Percentiles rank a stretch among this genome's conserved stretches.
Conservation (phyloP, 2,888 invertebrate species). For the Allacma fusca region DNA sequence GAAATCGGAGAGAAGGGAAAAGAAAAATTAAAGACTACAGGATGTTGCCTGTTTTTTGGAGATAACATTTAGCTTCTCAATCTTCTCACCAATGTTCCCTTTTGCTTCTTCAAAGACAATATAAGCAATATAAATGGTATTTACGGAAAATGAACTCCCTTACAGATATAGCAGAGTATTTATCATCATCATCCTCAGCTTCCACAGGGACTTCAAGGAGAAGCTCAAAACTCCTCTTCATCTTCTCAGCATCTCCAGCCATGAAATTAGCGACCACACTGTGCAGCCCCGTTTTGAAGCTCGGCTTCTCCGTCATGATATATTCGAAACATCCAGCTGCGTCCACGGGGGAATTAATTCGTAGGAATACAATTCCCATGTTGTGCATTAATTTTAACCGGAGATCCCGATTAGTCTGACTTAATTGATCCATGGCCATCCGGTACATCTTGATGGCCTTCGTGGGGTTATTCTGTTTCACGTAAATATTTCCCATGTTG, state of each 20-base stretch:
- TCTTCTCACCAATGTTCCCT: no score
- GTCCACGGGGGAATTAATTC: constrained; percentile 95
- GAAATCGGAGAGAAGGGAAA: no score
- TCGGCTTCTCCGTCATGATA: constrained; percentile 95
- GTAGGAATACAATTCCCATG: constrained; percentile 91
- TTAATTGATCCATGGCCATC: constrained; percentile 96
- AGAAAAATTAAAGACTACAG: no score
- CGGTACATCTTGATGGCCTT: constrained; percentile 97
- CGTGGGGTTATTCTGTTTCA: constrained; percentile 89
- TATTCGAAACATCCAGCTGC: constrained; percentile 97
- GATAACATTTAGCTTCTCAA: no score
- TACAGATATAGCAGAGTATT: constrained; percentile 69
- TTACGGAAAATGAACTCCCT: no score
- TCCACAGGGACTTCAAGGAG: constrained; percentile 87
- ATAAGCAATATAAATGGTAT: no score
- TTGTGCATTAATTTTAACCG: constrained; percentile 98
- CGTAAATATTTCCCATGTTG: constrained; percentile 98
- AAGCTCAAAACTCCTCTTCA: constrained; percentile 89
- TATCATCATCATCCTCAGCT: constrained; percentile 79
- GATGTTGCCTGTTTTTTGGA: no score
- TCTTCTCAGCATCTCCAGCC: constrained; percentile 89
- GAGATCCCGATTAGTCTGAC: constrained; percentile 89
- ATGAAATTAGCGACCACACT: constrained; percentile 87
- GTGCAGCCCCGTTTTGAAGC: constrained; percentile 88
- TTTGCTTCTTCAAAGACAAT: no score